phyloP scores from a whole-genome alignment of 2,113 vertebrate species.

The Nettapus auritus region DNA sequence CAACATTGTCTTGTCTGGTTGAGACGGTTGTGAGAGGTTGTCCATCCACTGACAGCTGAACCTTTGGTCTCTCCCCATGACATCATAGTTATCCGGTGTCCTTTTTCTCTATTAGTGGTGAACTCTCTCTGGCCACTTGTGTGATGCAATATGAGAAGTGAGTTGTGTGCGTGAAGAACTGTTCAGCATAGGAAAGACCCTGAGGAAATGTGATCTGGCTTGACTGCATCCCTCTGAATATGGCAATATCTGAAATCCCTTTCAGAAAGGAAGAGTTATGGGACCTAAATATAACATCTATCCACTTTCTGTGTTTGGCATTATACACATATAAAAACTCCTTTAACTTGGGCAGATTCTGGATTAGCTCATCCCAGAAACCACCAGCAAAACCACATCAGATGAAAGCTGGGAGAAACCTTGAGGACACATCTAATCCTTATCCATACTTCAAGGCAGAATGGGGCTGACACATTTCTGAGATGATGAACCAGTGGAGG shows the following conservation, averaged over 20 bases:
- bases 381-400: background rate
- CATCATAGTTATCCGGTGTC: rapidly evolving
- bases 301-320: background rate
- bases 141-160: background rate
- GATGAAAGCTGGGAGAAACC: background rate
- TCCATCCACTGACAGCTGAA: background rate
- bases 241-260: background rate
- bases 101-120: rapidly evolving
- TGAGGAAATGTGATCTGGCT: background rate
- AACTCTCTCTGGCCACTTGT: background rate
- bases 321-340: background rate
- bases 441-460: background rate
- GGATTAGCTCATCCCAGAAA: background rate
- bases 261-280: background rate
- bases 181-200: background rate
- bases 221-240: background rate
- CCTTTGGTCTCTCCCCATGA: background rate
- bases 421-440: background rate
- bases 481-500: background rate
- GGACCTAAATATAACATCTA: too few species aligned
- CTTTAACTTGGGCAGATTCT: background rate
- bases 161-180: background rate
- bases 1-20: too few species aligned
- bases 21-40: background rate
- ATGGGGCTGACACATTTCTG: background rate